Base-by-base conservation (phyloP, 2,888 invertebrate species). In the Eristalis arbustorum region DNA sequence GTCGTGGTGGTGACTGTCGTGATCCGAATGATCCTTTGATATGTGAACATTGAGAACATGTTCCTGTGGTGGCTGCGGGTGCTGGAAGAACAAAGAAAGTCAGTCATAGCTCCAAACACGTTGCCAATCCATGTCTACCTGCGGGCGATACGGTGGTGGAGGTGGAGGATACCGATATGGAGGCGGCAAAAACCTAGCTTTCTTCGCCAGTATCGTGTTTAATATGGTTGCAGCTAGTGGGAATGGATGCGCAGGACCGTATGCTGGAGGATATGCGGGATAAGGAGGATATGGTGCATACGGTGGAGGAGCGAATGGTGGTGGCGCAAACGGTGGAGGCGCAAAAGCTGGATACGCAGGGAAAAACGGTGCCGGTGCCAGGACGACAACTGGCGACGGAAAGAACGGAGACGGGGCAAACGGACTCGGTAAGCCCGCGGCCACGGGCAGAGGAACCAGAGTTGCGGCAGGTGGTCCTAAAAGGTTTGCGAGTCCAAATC, bases 11-110 rank as follows among this genome's bases (percentile, higher is more conserved):
- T 18, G n/a, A 0, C 0, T 49, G 18, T 49, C 71, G 3, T 75
- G 14, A n/a, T 72, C n/a, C 13, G 67, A 56, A 14, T 49, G 63
- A 40, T 84, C 84, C 22, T 84, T 84, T 4, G 72, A 37, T 13
- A 84, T 37, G 25, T 84, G 80, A 0, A 84, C 72, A 23, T 81
- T 75, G 3, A 81, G 42, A 0, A 75, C 25, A 61, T 81, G 75
- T 6, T 81, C 63, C 22, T 68, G 56, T 5, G 62, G 34, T 2
- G 56, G 59, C 63, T 23, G 56, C 4, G 37, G 37, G 13, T 37
- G 37, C 37, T 37, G 37, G 13, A 37, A 37, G 11, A 13, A 37
- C 37, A 37, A 37, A 3, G 75, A 49, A 28, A 61, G 23, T 37
- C 14, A 57, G 23, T 59, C 37, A 22, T 13, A 31, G 62, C 23